A percentile compares a stretch with the other conserved stretches of the same genome.
phyloP scores from a whole-genome alignment of 2,888 invertebrate genomes.

The Aphodius sticticus region DNA sequence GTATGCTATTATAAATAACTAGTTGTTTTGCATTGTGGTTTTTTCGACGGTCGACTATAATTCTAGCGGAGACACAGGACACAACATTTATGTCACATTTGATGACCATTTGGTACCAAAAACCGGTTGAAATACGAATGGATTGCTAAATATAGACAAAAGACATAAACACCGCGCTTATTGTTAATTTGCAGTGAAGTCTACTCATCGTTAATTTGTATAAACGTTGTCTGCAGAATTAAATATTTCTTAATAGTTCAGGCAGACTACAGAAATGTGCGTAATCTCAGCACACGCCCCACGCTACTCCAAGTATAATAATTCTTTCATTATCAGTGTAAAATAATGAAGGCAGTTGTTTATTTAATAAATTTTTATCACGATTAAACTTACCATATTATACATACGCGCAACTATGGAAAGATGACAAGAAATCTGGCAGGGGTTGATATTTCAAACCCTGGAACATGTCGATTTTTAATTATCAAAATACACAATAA shows the following conservation, averaged over 20 bases:
- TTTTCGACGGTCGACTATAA: neutral
- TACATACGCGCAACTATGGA: too few relatives aligned
- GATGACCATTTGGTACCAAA: neutral
- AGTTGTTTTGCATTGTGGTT: neutral
- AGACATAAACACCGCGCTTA: neutral
- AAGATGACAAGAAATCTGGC: too few relatives aligned
- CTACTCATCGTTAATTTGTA: neutral
- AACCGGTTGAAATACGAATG: neutral
- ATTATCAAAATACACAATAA: too few relatives aligned
- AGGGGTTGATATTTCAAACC: too few relatives aligned
- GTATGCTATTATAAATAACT: too few relatives aligned
- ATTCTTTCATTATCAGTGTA: too few relatives aligned
- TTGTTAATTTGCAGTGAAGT: neutral
- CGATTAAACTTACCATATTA: too few relatives aligned
- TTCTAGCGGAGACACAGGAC: neutral
- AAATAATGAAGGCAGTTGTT: too few relatives aligned
- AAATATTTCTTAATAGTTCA: neutral
- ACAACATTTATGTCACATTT: neutral
- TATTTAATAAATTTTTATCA: too few relatives aligned
- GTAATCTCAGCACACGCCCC: neutral
- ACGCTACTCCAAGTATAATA: too few relatives aligned
- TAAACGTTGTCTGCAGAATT: neutral
- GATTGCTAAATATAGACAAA: neutral
- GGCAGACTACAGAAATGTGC: too few relatives aligned
- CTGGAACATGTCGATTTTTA: too few relatives aligned